Percentiles rank a stretch among this genome's conserved stretches.
Conservation (phyloP, 2,888 invertebrate genomes). For the Spisula subtruncata region DNA sequence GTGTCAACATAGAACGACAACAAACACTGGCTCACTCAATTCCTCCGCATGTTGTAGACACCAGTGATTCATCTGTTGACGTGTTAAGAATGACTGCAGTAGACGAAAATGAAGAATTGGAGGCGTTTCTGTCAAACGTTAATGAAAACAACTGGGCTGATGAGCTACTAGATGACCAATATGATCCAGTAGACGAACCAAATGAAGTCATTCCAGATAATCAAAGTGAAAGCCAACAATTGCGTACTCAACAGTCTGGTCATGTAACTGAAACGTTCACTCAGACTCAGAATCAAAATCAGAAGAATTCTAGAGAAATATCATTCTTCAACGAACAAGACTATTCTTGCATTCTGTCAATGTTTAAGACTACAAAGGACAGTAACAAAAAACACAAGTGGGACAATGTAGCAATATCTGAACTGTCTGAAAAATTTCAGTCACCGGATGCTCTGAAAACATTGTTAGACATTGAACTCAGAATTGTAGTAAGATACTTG, state of each 20-base stretch:
- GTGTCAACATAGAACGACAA: background rate
- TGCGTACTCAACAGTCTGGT: background rate
- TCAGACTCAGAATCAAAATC: background rate
- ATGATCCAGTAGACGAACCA: background rate
- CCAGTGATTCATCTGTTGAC: background rate
- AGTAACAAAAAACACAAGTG: constrained; percentile 49
- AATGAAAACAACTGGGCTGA: constrained; percentile 25
- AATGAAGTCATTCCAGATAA: background rate
- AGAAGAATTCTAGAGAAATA: background rate
- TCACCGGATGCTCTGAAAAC: background rate
- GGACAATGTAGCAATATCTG: constrained; percentile 3
- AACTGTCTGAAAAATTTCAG: constrained; percentile 14
- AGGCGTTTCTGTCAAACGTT: constrained; percentile 16
- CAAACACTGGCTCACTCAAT: constrained; percentile 6
- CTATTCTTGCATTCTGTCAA: constrained; percentile 47
- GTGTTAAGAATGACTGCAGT: constrained; percentile 20
- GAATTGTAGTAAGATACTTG: constrained; percentile 50
- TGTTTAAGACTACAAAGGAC: constrained; percentile 50
- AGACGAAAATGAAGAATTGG: constrained; percentile 24
- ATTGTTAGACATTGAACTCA: constrained; percentile 52
- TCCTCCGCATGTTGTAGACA: constrained; percentile 16
- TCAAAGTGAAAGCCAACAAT: background rate
- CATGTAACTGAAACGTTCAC: background rate
- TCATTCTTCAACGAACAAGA: constrained; percentile 13
- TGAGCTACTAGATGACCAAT: background rate